These are phyloP conservation scores for Rhagonycha fulva DNA, from an alignment of 2,888 invertebrate species.

Conservation along the genomic window DNA sequence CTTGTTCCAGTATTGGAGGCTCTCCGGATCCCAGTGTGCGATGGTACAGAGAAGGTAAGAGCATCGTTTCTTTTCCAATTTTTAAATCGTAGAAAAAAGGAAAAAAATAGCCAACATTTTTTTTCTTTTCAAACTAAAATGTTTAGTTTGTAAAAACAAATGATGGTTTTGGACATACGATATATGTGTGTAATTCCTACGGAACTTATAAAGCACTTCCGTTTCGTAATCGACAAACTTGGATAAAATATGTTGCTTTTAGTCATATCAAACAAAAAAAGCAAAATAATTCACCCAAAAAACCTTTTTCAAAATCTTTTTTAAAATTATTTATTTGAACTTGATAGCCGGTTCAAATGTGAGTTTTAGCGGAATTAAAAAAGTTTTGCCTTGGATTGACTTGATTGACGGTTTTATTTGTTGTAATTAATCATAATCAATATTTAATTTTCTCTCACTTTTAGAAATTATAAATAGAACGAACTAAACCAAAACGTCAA, in stretches of 20 bases:
- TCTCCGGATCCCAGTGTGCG: slow-evolving; percentile 89
- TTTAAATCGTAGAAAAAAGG: neutral
- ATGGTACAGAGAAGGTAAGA: slow-evolving; percentile 74
- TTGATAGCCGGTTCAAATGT: neutral
- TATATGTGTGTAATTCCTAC: slow-evolving; percentile 11
- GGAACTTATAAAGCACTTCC: slow-evolving; percentile 13
- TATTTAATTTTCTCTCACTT: neutral
- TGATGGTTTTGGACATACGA: slow-evolving; percentile 9
- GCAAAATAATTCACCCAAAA: neutral
- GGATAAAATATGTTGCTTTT: slow-evolving; percentile 19
- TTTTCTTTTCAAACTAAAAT: neutral
- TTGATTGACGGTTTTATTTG: neutral
- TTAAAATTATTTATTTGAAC: neutral
- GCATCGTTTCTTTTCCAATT: neutral
- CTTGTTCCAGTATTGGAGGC: slow-evolving; percentile 84
- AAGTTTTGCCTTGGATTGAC: neutral
- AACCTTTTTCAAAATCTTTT: neutral
- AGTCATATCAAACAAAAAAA: slow-evolving; percentile 5
- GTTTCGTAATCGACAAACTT: slow-evolving; percentile 9
- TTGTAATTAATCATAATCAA: neutral
- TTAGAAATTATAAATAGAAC: neutral
- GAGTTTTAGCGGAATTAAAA: neutral
- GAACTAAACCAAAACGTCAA: neutral
- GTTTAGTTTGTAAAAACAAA: slow-evolving; percentile 12
- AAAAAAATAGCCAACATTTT: neutral